Conservation (phyloP, 1,140 invertebrate genomes). For the Mylabris phalerata region DNA sequence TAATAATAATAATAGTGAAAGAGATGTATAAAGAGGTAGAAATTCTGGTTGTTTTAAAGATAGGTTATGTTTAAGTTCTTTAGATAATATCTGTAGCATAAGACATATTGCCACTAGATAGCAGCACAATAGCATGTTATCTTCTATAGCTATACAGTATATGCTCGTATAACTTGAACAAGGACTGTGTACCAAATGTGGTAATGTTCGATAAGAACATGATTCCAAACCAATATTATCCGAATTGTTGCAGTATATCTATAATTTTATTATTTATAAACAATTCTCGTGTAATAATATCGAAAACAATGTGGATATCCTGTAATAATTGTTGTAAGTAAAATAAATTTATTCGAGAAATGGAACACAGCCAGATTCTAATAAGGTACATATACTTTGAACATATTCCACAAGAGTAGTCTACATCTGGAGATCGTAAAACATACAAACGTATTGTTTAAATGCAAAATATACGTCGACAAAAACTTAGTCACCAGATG, state of each 20-base stretch:
- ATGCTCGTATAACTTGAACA: slow-evolving; percentile 24
- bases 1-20: slow-evolving; percentile 7
- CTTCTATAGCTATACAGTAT: slow-evolving; percentile 25
- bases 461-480: slow-evolving; percentile 18
- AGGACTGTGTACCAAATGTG: slow-evolving; percentile 22
- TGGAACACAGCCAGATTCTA: slow-evolving; percentile 20
- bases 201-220: too few species aligned
- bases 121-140: slow-evolving; percentile 38
- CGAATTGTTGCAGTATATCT: too few species aligned
- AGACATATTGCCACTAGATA: slow-evolving; percentile 40
- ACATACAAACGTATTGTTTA: slow-evolving; percentile 27
- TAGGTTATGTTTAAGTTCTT: slow-evolving; percentile 36
- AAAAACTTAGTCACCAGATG: not conserved
- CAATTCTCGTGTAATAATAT: too few species aligned
- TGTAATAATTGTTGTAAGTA: not conserved
- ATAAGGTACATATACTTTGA: slow-evolving; percentile 21
- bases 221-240: too few species aligned
- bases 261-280: too few species aligned
- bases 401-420: slow-evolving; percentile 22
- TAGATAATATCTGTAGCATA: slow-evolving; percentile 33
- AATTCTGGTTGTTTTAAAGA: slow-evolving; percentile 20
- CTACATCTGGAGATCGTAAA: slow-evolving; percentile 30
- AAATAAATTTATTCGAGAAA: not conserved
- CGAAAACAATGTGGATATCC: too few species aligned
- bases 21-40: slow-evolving; percentile 21